These are phyloP conservation scores for Atlantisia rogersi DNA, from an alignment of 2,113 vertebrate genomes.

Conservation along the genomic window DNA sequence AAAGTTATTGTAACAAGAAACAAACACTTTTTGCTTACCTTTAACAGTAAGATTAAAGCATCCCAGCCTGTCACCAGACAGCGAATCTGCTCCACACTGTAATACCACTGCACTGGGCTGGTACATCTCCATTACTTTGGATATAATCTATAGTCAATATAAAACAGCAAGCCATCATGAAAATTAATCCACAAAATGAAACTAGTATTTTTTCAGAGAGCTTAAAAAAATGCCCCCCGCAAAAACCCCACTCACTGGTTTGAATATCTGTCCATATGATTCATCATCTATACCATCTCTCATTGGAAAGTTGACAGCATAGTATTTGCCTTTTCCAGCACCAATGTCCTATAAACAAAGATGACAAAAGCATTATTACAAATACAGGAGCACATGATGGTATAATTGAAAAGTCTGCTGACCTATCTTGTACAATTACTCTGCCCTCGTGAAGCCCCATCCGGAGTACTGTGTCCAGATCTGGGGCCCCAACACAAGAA, in stretches of 20 bases:
- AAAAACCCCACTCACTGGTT: constrained; percentile 75
- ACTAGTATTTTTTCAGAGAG: not conserved
- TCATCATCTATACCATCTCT: constrained; percentile 88
- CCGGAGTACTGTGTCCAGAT: no score
- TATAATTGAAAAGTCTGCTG: not conserved
- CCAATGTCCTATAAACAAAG: constrained; percentile 84
- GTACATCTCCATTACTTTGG: constrained; percentile 89
- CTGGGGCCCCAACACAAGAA: no score
- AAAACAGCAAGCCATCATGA: not conserved
- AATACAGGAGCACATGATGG: not conserved
- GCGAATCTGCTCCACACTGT: constrained; percentile 85
- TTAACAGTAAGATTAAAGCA: constrained; percentile 87
- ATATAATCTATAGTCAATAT: constrained; percentile 77
- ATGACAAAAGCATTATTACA: not conserved
- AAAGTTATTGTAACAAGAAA: not conserved
- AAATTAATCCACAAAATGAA: not conserved
- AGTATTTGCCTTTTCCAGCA: constrained; percentile 91
- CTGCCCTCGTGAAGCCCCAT: no score
- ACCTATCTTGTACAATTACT: not conserved
- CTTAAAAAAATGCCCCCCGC: not conserved
- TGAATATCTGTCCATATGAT: constrained; percentile 85
- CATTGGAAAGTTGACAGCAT: constrained; percentile 87
- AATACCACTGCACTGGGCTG: constrained; percentile 85
- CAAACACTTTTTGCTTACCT: constrained; percentile 62
- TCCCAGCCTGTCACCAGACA: constrained; percentile 84